Base-by-base conservation (phyloP, 2,888 invertebrate genomes). In the Nycteola revayana region DNA sequence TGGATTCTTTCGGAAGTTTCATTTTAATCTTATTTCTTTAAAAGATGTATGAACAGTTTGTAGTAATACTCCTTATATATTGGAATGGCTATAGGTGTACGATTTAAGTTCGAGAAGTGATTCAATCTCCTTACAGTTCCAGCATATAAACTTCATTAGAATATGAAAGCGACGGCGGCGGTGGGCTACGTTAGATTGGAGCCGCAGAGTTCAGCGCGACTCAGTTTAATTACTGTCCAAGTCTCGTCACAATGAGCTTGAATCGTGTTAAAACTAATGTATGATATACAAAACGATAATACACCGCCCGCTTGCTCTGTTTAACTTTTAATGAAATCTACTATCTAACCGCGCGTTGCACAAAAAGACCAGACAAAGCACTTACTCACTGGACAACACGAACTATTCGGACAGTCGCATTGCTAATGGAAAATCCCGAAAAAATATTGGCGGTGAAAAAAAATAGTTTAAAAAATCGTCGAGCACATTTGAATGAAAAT, bases 401-500 rank as follows among this genome's bases (percentile, higher is more conserved):
- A 70, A 72, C 78, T 75, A 72, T 72, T 62, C 70, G 71, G 54
- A 70, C 76, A 71, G 75, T 72, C 75, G 73, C 82, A 74, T 66
- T 74, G 78, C 78, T 86, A 87, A 86, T 85, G 86, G 83, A 80
- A 69, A 86, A 78, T 74, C 74, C 83, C 77, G 78, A 87, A 88
- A 86, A 85, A 85, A 84, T 82, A 83, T 80, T 75, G 76, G 71
- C 59, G 70, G 69, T 56, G 57, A 53, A 66, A 75, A 83, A 83
- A 82, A 77, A 73, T 75, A 73, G 73, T 69, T 63, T 74, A 79
- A 83, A 81, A 85, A 81, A 65, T 70, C 72, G 74, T 66, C 72
- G 73, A 77, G 74, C 78, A 78, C 84, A 85, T 87, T 86, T 87
- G 86, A 87, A 86, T 86, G 82, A 84, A 86, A 83, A 87, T 85